phyloP scores from a whole-genome alignment of 2,888 invertebrate species.

The Dastarcus helophoroides region DNA sequence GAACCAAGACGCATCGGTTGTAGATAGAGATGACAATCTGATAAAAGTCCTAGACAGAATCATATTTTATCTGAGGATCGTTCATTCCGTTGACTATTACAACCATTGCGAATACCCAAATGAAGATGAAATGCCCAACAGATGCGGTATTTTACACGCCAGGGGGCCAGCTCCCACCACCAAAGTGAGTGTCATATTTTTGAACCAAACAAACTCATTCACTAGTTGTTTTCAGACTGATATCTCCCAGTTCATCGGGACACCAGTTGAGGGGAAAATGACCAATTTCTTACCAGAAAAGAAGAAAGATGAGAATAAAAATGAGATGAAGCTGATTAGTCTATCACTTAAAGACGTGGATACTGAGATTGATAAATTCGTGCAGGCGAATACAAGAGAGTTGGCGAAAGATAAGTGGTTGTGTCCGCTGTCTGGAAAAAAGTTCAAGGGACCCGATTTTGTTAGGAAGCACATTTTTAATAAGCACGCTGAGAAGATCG shows the following conservation, averaged over 20 bases:
- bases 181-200: conserved; percentile 44
- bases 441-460: conserved; percentile 98
- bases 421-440: conserved; percentile 96
- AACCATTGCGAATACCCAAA: conserved; percentile 98
- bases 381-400: conserved; percentile 92
- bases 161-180: conserved; percentile 77
- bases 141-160: conserved; percentile 97
- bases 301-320: conserved; percentile 57
- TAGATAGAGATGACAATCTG: conserved; percentile 62
- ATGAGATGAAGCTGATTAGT: conserved; percentile 32
- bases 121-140: conserved; percentile 99
- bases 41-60: conserved; percentile 67
- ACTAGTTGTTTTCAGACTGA: conserved; percentile 41
- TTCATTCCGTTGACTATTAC: conserved; percentile 98
- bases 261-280: conserved; percentile 82
- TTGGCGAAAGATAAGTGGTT: conserved; percentile 97
- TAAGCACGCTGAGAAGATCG: conserved; percentile 93
- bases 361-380: conserved; percentile 84
- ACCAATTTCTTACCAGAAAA: conserved; percentile 75
- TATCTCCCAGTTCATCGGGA: conserved; percentile 62
- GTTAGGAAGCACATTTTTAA: conserved; percentile 97
- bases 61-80: conserved; percentile 86
- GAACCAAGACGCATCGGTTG: conserved; percentile 35
- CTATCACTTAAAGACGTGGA: conserved; percentile 42
- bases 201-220: not conserved